phyloP scores from a whole-genome alignment of 2,888 invertebrate genomes.

The Anticlea derivata region DNA sequence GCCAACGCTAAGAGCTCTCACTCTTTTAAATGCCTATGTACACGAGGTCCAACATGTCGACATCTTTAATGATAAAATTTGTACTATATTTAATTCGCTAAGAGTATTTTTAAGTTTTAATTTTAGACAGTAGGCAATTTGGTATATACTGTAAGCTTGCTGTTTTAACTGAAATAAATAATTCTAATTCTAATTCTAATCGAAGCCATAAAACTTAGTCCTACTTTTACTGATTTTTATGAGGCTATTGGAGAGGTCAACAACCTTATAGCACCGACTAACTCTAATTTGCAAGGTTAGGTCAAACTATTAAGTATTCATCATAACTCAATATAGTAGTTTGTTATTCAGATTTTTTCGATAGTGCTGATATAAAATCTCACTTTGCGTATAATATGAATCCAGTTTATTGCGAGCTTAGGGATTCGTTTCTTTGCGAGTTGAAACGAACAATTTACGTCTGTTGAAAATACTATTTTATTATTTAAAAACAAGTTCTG shows the following conservation, averaged over 20 bases:
- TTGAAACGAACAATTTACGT: constrained; percentile 7
- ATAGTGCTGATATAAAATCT: constrained; percentile 30
- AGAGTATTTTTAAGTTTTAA: no score
- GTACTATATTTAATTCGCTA: no score
- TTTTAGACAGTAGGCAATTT: no score
- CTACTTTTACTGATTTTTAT: not conserved
- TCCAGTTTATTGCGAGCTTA: constrained; percentile 22
- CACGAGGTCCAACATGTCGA: no score
- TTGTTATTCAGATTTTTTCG: constrained; percentile 33
- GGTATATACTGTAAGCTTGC: no score
- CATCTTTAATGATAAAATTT: no score
- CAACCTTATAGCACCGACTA: not conserved
- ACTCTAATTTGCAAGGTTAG: constrained; percentile 12
- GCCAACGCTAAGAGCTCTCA: no score
- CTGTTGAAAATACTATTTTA: not conserved
- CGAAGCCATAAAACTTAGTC: constrained; percentile 7
- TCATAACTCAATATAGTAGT: constrained; percentile 32
- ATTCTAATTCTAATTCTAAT: no score
- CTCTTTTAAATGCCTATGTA: no score
- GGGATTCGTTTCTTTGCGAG: constrained; percentile 11
- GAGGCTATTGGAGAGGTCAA: not conserved
- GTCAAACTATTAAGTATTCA: constrained; percentile 14
- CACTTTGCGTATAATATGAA: constrained; percentile 25
- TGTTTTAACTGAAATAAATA: no score
- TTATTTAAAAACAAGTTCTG: not conserved